Base-by-base conservation (phyloP, 1,140 invertebrate genomes). In the Leptopilina clavipes region DNA sequence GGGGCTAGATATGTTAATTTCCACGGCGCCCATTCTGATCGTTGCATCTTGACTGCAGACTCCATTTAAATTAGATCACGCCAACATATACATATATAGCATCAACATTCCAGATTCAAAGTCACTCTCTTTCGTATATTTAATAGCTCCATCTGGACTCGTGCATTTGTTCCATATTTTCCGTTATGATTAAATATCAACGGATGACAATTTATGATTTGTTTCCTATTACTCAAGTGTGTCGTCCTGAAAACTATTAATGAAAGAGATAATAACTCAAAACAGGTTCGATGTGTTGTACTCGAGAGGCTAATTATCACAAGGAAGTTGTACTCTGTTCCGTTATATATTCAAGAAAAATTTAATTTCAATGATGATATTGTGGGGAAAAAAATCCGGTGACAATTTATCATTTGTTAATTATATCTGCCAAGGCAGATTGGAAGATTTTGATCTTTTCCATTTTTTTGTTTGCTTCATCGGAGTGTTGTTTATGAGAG, bases 31-130 rank as follows among this genome's bases (percentile, higher is more conserved):
- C 81, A 79, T 80, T 80, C 79, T 76, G 78, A 82, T 79, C 85
- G 82, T 82, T 85, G 83, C 83, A 81, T 85, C 83, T 81, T 79
- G 79, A 75, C 82, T 77, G 81, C 76, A 80, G 82, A 80, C 85
- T 86, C 82, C 81, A 87, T 88, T 88, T 87, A 86, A 88, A 88
- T 88, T 87, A 86, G 83, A 87, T 87, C 85, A 82, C 80, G 83
- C 81, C 79, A 65, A 65, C 59, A 65, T 22, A n/a, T n/a, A n/a
- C n/a, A n/a, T n/a, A n/a, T n/a, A n/a, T n/a, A 14, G 3, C 22
- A 43, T 54, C 65, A 8, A 10, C n/a, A 12, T 10, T 17, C 40
- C 7, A 9, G 19, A 54, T 72, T 59, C 74, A 65, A 56, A 75
- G 45, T 45, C 22, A 72, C 31, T 76, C 52, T 73, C 52, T 73